These are phyloP conservation scores for Julus scanicus DNA, from an alignment of 2,888 invertebrate species.

Conservation along the genomic window DNA sequence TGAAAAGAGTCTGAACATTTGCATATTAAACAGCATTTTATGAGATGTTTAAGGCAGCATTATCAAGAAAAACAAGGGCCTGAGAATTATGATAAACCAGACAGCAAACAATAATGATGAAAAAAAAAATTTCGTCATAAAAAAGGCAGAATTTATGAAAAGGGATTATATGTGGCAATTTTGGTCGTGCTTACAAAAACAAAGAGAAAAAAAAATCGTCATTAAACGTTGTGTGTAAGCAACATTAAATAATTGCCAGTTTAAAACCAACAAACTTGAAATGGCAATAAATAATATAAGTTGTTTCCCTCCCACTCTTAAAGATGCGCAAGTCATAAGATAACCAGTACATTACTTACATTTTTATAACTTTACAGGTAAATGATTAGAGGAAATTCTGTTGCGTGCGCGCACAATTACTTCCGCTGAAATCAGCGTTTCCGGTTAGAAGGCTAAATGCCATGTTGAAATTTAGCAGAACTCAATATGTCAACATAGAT, in stretches of 20 bases:
- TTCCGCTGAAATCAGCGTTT: too few species aligned
- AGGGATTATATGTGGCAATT: not conserved
- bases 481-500: too few species aligned
- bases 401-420: too few species aligned
- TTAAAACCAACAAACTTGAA: slow-evolving; percentile 7
- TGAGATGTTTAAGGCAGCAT: not conserved
- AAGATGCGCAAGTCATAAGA: not conserved
- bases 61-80: not conserved
- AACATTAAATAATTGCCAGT: slow-evolving; percentile 1
- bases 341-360: not conserved
- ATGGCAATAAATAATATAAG: slow-evolving; percentile 1
- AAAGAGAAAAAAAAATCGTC: not conserved
- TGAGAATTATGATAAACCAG: not conserved
- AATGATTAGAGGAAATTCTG: too few species aligned
- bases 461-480: too few species aligned
- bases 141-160: not conserved
- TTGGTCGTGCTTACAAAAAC: not conserved
- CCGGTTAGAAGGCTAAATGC: too few species aligned
- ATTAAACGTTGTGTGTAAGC: slow-evolving; percentile 6
- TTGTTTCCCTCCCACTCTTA: not conserved
- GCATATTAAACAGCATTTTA: slow-evolving; percentile 39
- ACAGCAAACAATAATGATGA: not conserved
- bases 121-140: slow-evolving; percentile 28
- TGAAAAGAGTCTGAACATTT: not conserved
- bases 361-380: not conserved